Base-by-base conservation (phyloP, 2,888 invertebrate genomes). In the Aspidiotus destructor region DNA sequence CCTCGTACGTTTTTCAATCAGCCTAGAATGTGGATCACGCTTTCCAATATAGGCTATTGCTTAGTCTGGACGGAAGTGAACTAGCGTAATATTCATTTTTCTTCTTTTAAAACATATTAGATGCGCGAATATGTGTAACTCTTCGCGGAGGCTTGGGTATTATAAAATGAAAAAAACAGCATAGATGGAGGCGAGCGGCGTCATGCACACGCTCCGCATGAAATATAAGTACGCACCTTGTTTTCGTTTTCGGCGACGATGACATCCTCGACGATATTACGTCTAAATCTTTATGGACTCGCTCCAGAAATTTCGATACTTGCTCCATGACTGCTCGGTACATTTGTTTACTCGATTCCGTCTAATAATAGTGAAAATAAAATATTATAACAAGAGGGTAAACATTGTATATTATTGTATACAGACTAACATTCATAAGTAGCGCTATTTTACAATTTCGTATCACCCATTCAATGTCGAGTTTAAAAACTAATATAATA, bases 291-390 rank as follows among this genome's bases (percentile, higher is more conserved):
- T 84, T 83, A 74, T 85, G 85, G 7, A 85, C 83, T 76, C 84
- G 82, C 75, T 84, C 86, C 74, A 87, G 77, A 76, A 86, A 87
- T 70, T 82, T 82, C 57, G 85, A 83, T 72, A 87, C 84, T 77
- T 87, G 86, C 75, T 84, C 84, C 79, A 87, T 83, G 74, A 87
- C 80, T 42, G 85, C 85, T 76, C 84, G 82, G 77, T 86, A 86
- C 86, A 87, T 87, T 76, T 85, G 84, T 72, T 86, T 81, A 76
- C 84, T 86, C 65, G 85, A 81, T 76, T 86, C 86, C 71, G 84
- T 84, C 74, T 74, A 28, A 71, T 13, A 58, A 58, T 40, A 55
- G 17, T 13, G 11, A 52, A 52, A 13, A 52, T n/a, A 57, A 48
- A 42, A 41, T 28, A 70, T 40, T 17, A 15, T 13, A 10, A 48